A percentile compares a stretch with the other conserved stretches of the same genome.
Evolutionary conservation across 2,113 vertebrate genomes (phyloP).

Genomic region (Poecile atricapillus): DNA sequence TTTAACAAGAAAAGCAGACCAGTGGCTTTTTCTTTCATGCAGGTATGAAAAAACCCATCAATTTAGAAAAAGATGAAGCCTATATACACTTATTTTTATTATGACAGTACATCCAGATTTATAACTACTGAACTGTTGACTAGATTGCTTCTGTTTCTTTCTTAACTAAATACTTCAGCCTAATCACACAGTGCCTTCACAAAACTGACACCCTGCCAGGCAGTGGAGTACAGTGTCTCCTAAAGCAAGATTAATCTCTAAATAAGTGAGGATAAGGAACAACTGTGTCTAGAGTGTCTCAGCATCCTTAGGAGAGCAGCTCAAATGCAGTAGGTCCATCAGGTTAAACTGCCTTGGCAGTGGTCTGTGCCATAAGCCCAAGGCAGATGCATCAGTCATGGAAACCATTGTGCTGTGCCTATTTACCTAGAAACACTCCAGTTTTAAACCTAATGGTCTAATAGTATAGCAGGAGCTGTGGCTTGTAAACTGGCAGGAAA

Average conservation of each 20-base stretch:
- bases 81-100: neutral
- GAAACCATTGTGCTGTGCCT: neutral
- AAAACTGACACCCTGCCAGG: neutral
- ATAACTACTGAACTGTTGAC: neutral
- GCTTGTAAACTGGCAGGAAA: neutral
- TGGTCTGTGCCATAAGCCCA: neutral
- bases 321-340: neutral
- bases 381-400: neutral
- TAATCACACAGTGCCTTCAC: neutral
- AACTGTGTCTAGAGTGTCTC: neutral
- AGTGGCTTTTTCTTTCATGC: neutral
- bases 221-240: neutral
- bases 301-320: neutral
- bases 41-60: neutral
- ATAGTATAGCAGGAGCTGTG: neutral
- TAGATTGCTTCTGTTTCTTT: neutral
- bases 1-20: neutral
- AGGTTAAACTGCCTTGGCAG: neutral
- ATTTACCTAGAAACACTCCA: neutral
- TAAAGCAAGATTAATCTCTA: constrained; percentile 8
- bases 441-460: neutral
- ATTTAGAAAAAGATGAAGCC: neutral
- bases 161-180: neutral
- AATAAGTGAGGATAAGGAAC: neutral
- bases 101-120: neutral